Base-by-base conservation (phyloP, 2,113 vertebrate genomes). In the Thermophis baileyi region DNA sequence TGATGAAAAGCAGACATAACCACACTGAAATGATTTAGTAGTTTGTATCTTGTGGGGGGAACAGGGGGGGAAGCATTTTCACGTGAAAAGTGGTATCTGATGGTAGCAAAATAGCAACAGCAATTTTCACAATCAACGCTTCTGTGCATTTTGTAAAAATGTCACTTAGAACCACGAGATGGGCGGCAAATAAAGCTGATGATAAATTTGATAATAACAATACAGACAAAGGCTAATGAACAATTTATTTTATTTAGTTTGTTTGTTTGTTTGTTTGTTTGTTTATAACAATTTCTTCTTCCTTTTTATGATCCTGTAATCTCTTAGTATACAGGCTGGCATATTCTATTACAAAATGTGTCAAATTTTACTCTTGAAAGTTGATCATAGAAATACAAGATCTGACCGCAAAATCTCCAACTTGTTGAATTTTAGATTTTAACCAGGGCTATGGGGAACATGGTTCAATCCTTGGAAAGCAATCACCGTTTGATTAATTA, bases 101-200 rank as follows among this genome's bases (percentile, higher is more conserved):
- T 40, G 22, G 5, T 0, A 0, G 14, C 63, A 53, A 6, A 50
- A 18, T 87, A 0, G 0, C 74, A 24, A 0, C 0, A 87, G 87
- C 81, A 30, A 1, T 85, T 93, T 90, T 94, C 57, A 89, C 47
- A 51, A 3, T 44, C 51, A 57, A 51, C 18, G 87, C 91, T 88
- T 88, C 22, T 0, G 2, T 35, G 69, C 25, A 46, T n/a, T 27
- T 92, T 49, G 27, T 60, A 85, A 90, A 69, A 69, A 69, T 16
- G 11, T n/a, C 4, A 2, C 60, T n/a, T 63, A 12, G 30, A 69
- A 14, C 1, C 12, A 6, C 1, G 30, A n/a, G 63, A 35, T 69
- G 30, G 60, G 30, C 1, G 0, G 30, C 30, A 69, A 69, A 69
- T 69, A 69, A 69, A 69, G 60, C 30, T 69, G 30, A 69, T 69